phyloP scores from a whole-genome alignment of 2,888 invertebrate species.

The Globia sparganii region DNA sequence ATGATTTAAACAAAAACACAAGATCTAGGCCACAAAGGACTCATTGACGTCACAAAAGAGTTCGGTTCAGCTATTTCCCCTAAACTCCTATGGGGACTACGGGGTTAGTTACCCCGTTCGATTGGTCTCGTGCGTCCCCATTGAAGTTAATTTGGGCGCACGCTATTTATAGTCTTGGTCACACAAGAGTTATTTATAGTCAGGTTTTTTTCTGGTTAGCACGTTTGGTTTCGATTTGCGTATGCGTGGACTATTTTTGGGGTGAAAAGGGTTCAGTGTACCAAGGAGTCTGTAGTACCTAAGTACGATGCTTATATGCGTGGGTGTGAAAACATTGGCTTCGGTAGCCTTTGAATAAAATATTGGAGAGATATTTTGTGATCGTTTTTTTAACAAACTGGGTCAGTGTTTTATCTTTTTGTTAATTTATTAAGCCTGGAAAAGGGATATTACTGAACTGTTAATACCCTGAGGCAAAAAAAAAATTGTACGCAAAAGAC shows the following conservation, averaged over 20 bases:
- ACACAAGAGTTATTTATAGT: conserved; percentile 40
- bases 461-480: too few relatives aligned
- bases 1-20: neutral
- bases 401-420: neutral
- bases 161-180: conserved; percentile 27
- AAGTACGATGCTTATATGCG: conserved; percentile 9
- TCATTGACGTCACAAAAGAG: conserved; percentile 43
- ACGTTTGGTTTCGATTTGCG: conserved; percentile 23
- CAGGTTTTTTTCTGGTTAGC: conserved; percentile 14
- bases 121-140: conserved; percentile 19
- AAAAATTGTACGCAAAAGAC: too few relatives aligned
- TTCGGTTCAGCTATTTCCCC: conserved; percentile 6
- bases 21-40: neutral
- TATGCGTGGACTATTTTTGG: conserved; percentile 18
- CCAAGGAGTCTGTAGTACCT: conserved; percentile 20
- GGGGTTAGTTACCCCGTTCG: conserved; percentile 31
- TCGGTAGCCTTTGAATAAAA: neutral
- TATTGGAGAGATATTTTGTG: conserved; percentile 9
- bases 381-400: neutral
- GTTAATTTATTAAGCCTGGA: neutral
- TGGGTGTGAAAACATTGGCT: conserved; percentile 20
- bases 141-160: conserved; percentile 38
- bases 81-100: too few relatives aligned
- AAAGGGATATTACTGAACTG: too few relatives aligned
- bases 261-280: conserved; percentile 33